Evolutionary conservation across 2,113 vertebrate genomes (phyloP), one percentile per base, ranked within the genome.

Genomic region (Ptychochromis oligacanthus): DNA sequence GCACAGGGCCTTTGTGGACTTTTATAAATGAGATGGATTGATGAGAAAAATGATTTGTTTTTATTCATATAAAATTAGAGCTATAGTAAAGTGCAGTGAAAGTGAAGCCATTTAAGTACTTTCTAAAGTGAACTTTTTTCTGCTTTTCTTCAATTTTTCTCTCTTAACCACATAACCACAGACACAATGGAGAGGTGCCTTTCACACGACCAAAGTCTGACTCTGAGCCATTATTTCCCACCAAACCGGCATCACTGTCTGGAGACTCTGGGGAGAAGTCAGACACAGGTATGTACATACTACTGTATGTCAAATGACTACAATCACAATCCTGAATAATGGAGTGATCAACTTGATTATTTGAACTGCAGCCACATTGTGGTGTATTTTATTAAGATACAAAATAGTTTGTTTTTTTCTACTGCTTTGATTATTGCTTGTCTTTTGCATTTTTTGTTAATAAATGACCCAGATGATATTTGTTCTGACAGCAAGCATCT

Each of bases 181-280:
- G 98, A 77, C 93, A 97, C 88, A 99, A 99, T 93, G 98, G 98
- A 88, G 98, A 99, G 88, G 82, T 97, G 88, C 94, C 96, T 94
- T 89, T 91, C 24, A 93, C 87, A 82, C 95, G 96, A 91, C 96
- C 97, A 1, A 99, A 98, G 94, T 96, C 96, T 55, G 97, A 99
- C 81, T 72, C 92, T 76, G 97, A 99, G 88, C 95, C 95, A 55
- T 88, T 94, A 46, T 84, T 96, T 77, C 90, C 91, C 86, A 96
- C 94, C 79, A 97, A 97, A 95, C 96, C 96, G 90, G 98, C 97
- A 95, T 96, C 97, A 3, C 88, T 95, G 85, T 87, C 92, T 46
- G 93, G 77, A 20, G 95, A 96, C 28, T 89, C 83, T 77, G 85
- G 57, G 14, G 95, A 96, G 22, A 96, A 94, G 86, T 17, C 79